A percentile compares a stretch with the other conserved stretches of the same genome.
phyloP scores from a whole-genome alignment of 2,113 vertebrate species.

The Aptenodytes forsteri region DNA sequence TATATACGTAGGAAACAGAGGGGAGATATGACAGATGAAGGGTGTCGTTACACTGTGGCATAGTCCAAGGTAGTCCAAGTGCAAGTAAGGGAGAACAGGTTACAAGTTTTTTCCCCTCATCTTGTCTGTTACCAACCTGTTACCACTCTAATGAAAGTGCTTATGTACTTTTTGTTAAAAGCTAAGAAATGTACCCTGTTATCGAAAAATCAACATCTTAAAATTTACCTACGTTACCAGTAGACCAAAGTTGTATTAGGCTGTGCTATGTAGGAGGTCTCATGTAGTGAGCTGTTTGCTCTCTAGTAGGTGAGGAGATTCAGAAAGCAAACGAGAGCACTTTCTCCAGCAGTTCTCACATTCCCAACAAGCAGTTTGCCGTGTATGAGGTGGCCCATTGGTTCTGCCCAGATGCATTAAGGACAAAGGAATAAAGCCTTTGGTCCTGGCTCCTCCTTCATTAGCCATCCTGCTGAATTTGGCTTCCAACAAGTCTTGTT shows the following conservation, averaged over 20 bases:
- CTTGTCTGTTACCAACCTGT: not conserved
- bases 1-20: not conserved
- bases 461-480: not conserved
- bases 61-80: not conserved
- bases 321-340: rapidly evolving
- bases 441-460: not conserved
- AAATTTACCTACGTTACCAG: not conserved
- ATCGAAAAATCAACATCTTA: not conserved
- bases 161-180: not conserved
- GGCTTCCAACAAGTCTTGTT: not conserved
- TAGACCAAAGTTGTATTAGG: not conserved
- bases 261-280: not conserved
- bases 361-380: not conserved
- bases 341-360: not conserved
- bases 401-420: not conserved
- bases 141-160: not conserved
- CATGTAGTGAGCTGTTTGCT: not conserved
- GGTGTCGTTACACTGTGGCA: not conserved
- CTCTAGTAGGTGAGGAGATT: not conserved
- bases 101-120: not conserved
- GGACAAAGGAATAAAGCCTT: not conserved
- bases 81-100: not conserved
- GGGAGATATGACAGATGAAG: not conserved
- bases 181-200: not conserved
- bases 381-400: not conserved